These are phyloP conservation scores for Eupithecia insigniata DNA, from an alignment of 2,888 invertebrate genomes.

Conservation along the genomic window DNA sequence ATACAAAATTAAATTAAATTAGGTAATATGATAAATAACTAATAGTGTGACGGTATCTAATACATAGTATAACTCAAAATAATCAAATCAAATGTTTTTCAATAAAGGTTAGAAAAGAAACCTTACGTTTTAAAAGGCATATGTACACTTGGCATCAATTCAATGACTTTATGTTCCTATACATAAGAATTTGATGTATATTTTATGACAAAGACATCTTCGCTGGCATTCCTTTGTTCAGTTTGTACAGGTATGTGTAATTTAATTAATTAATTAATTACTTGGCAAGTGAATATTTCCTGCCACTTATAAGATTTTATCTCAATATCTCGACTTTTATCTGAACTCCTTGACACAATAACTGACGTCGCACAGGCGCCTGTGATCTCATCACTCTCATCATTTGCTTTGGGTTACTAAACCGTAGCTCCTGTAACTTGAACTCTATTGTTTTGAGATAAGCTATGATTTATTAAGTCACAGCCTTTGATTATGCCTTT, in stretches of 20 bases:
- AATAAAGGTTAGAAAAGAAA: not conserved
- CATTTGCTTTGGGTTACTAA: conserved; percentile 9
- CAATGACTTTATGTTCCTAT: not conserved
- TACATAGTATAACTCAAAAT: too few relatives aligned
- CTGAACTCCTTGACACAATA: conserved; percentile 19
- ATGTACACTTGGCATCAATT: conserved; percentile 4
- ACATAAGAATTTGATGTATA: not conserved
- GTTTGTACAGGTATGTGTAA: not conserved
- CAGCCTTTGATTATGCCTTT: not conserved
- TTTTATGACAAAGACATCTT: not conserved
- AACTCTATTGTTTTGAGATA: conserved; percentile 6
- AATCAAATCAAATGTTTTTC: not conserved
- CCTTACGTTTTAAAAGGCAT: not conserved
- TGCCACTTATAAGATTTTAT: conserved; percentile 21
- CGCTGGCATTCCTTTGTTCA: conserved; percentile 4
- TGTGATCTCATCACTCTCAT: conserved; percentile 21
- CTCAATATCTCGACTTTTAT: conserved; percentile 15
- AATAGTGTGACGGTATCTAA: too few relatives aligned
- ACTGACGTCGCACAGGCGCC: conserved; percentile 25
- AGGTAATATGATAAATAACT: too few relatives aligned
- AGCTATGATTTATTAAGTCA: not conserved
- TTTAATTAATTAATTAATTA: conserved; percentile 24
- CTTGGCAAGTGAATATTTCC: conserved; percentile 23
- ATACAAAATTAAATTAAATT: too few relatives aligned
- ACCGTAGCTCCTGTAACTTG: not conserved